Percentiles rank a stretch among this genome's conserved stretches.
These are phyloP conservation scores for Eospalax fontanierii DNA, from an alignment of 2,797 vertebrate species.

Conservation along the genomic window DNA sequence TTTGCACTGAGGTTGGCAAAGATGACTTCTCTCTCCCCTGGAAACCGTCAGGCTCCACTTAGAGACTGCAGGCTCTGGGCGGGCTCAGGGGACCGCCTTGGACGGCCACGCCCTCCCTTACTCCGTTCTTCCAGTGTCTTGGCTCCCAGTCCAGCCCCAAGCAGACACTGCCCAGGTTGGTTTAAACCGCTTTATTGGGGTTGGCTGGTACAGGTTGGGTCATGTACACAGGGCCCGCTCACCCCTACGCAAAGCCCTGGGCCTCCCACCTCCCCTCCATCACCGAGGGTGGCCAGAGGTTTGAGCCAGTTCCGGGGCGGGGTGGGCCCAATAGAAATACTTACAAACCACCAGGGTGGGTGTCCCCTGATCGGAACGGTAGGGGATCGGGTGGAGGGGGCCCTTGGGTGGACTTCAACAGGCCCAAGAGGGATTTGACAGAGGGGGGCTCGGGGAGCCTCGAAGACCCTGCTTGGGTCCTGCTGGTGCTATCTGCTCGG, in stretches of 20 bases:
- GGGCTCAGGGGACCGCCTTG: fast-evolving
- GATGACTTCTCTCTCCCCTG: neutral
- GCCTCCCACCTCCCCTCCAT: neutral
- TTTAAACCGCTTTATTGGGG: constrained; percentile 84
- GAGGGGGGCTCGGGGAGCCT: constrained; percentile 77
- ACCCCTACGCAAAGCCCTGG: constrained; percentile 57
- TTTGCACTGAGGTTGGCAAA: neutral
- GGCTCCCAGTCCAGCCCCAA: neutral
- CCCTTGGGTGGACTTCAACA: constrained; percentile 26
- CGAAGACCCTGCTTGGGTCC: constrained; percentile 70
- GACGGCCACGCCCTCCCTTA: neutral
- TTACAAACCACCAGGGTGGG: constrained; percentile 70
- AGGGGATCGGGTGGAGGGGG: neutral
- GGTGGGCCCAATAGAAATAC: constrained; percentile 79
- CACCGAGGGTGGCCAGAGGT: constrained; percentile 68
- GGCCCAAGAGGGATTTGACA: constrained; percentile 58
- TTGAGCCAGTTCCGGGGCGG: constrained; percentile 68
- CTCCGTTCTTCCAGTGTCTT: neutral
- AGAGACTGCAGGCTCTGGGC: neutral
- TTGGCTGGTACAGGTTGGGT: constrained; percentile 79
- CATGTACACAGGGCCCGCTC: constrained; percentile 68
- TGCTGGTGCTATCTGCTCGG: constrained; percentile 83
- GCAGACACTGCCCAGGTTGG: constrained; percentile 14
- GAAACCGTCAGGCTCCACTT: neutral
- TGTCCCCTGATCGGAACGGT: constrained; percentile 45